phyloP scores from a whole-genome alignment of 2,888 invertebrate genomes.

The Idaea aversata region DNA sequence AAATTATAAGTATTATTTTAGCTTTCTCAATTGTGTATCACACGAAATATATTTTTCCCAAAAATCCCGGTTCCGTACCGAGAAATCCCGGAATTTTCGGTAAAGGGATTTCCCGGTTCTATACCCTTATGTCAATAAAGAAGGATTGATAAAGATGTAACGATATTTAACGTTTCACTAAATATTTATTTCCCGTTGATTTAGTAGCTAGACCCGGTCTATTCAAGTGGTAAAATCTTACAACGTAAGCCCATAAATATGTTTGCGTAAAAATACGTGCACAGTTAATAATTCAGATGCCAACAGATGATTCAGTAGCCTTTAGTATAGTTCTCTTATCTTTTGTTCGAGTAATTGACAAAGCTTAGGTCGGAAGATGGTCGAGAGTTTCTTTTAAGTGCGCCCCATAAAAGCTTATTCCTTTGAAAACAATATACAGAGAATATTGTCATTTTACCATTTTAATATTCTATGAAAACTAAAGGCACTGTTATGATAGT shows the following conservation, averaged over 20 bases:
- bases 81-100: too few species aligned
- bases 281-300: not conserved
- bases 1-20: too few species aligned
- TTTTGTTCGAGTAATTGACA: constrained; percentile 25
- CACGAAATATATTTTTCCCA: too few species aligned
- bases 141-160: not conserved
- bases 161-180: not conserved
- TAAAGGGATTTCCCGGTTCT: too few species aligned
- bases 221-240: constrained; percentile 1
- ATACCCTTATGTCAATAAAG: not conserved
- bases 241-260: not conserved
- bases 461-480: too few species aligned
- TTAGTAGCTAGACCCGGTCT: not conserved
- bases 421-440: constrained; percentile 8
- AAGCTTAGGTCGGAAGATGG: constrained; percentile 12
- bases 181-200: not conserved
- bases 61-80: too few species aligned
- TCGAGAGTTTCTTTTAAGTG: constrained; percentile 13
- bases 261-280: constrained; percentile 1
- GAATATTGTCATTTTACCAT: not conserved
- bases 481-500: not conserved
- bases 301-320: constrained; percentile 1
- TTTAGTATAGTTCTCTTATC: constrained; percentile 12
- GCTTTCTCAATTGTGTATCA: too few species aligned
- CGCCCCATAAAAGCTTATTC: constrained; percentile 21